Conservation (phyloP, 1,140 invertebrate genomes). For the Sitophilus oryzae region DNA sequence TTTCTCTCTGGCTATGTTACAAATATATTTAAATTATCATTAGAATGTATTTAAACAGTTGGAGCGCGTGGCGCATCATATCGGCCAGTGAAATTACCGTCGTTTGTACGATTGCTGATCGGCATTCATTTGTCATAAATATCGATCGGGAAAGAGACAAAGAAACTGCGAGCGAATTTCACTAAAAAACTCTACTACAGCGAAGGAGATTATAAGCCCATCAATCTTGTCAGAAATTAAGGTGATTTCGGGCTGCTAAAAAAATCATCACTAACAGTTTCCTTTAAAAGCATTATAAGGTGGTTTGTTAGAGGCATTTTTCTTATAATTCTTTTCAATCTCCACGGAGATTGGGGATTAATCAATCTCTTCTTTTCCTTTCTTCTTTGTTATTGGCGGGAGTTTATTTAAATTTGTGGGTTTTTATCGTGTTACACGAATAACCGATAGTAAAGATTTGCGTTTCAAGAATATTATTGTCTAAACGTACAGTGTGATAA, state of each 20-base stretch:
- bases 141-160: constrained; percentile 6
- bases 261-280: constrained; percentile 13
- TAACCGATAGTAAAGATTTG: too few relatives aligned
- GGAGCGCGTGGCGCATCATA: constrained; percentile 1
- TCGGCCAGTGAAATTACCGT: too few relatives aligned
- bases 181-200: constrained; percentile 13
- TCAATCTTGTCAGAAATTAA: constrained; percentile 11
- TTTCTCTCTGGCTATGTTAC: too few relatives aligned
- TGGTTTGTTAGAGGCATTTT: neutral
- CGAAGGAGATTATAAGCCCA: constrained; percentile 13
- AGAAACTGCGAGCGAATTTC: constrained; percentile 5
- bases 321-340: neutral
- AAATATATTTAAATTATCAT: too few relatives aligned
- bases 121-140: constrained; percentile 9
- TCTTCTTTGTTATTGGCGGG: too few relatives aligned
- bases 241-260: constrained; percentile 9
- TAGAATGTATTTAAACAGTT: too few relatives aligned
- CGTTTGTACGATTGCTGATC: constrained; percentile 3
- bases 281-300: neutral
- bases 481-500: too few relatives aligned
- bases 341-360: too few relatives aligned
- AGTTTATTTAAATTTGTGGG: too few relatives aligned
- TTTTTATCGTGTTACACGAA: too few relatives aligned
- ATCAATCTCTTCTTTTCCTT: too few relatives aligned
- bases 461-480: too few relatives aligned